These are phyloP conservation scores for Polydrusus cervinus DNA, from an alignment of 2,888 invertebrate genomes.

Conservation along the genomic window DNA sequence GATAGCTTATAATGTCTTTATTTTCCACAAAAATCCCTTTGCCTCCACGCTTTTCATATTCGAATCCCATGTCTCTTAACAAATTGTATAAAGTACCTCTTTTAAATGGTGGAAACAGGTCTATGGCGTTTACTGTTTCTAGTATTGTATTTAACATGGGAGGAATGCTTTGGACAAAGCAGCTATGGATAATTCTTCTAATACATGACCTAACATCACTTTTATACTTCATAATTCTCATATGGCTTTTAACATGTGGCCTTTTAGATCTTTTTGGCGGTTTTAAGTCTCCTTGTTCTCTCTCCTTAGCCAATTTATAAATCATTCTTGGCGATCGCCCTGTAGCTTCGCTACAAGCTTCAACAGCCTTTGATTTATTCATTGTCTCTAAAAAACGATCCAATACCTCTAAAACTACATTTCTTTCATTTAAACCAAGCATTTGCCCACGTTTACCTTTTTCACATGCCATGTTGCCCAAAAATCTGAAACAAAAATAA, in stretches of 20 bases:
- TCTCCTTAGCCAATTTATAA: slow-evolving; percentile 19
- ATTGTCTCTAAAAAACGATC: slow-evolving; percentile 5
- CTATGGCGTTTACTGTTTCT: not conserved
- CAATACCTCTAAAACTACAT: not conserved
- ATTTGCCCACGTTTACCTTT: slow-evolving; percentile 10
- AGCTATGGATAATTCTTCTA: slow-evolving; percentile 20
- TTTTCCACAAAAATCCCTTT: slow-evolving; percentile 13
- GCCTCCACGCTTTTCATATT: slow-evolving; percentile 7
- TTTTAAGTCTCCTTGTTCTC: slow-evolving; percentile 3
- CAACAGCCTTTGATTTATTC: slow-evolving; percentile 14
- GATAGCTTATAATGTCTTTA: not conserved
- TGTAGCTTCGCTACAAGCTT: slow-evolving; percentile 11
- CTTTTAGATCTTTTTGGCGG: not conserved
- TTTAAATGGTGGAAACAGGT: slow-evolving; percentile 11
- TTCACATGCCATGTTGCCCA: not conserved
- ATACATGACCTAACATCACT: slow-evolving; percentile 18
- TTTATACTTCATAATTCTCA: slow-evolving; percentile 17
- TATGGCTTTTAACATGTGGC: slow-evolving; percentile 22
- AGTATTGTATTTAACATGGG: slow-evolving; percentile 6
- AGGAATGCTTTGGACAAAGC: slow-evolving; percentile 5
- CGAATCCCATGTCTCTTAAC: slow-evolving; percentile 16
- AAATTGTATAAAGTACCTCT: slow-evolving; percentile 19
- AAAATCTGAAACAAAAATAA: slow-evolving; percentile 4
- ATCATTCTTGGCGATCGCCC: slow-evolving; percentile 19
- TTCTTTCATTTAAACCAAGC: not conserved